phyloP scores from a whole-genome alignment of 2,797 vertebrate genomes.

The Iguana delicatissima region DNA sequence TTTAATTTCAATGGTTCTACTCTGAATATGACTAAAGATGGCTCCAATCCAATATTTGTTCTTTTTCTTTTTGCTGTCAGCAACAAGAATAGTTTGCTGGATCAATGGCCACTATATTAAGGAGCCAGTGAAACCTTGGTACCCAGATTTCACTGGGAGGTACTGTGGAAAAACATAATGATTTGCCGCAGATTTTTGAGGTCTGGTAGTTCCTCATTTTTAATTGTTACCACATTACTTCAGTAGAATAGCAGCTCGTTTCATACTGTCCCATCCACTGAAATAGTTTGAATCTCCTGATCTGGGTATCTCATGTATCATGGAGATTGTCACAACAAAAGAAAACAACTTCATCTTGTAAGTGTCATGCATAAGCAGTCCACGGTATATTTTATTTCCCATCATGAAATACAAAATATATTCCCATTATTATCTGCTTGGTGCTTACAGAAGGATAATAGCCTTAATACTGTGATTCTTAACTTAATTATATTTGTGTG shows the following conservation, averaged over 20 bases:
- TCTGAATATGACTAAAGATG: not conserved
- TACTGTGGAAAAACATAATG: not conserved
- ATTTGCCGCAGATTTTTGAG: not conserved
- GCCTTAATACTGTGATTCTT: conserved; percentile 15
- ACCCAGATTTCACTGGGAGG: not conserved
- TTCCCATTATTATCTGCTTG: conserved; percentile 8
- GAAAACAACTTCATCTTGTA: not conserved
- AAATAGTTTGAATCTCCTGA: not conserved
- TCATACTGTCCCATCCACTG: not conserved
- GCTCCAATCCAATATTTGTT: not conserved
- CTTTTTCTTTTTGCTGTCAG: not conserved
- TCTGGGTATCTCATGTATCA: not conserved
- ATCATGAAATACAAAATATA: not conserved
- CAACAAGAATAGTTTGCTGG: not conserved
- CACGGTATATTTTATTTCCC: not conserved
- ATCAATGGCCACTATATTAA: not conserved
- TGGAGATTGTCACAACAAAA: not conserved
- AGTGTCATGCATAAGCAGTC: too few species aligned
- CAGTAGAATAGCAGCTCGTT: not conserved
- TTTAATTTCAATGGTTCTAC: not conserved
- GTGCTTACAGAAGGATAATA: conserved; percentile 19
- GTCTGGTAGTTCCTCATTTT: not conserved
- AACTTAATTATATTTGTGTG: not conserved
- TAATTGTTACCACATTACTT: not conserved
- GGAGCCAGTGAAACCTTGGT: not conserved